Evolutionary conservation across 2,797 vertebrate genomes (phyloP), one percentile per base, ranked within the genome.

Genomic region (Platyrinchus mystaceus): DNA sequence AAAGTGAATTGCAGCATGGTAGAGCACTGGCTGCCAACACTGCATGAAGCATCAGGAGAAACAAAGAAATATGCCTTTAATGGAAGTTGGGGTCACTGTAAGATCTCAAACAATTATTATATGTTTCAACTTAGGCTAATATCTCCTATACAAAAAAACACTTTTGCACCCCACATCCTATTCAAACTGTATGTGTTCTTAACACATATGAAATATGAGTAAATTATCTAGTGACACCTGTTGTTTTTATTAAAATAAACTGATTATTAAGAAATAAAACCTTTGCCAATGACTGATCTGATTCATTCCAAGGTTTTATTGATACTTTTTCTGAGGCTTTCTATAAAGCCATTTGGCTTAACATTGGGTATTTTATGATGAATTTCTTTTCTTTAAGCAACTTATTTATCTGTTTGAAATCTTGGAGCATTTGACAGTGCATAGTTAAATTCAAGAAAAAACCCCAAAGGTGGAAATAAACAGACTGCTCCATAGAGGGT

Each of bases 361-460:
- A 70, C 20, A 21, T 22, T 89, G 55, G 22, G 7, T 69, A 46
- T 90, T 90, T 96, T 71, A 64, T 24, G 20, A 84, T 79, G 64
- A 82, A 71, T 36, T 3, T 2, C 86, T 89, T 77, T 52, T 84
- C 9, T 87, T 91, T 56, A 58, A 60, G 24, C 32, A 88, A 81
- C 7, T 30, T 90, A 76, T 37, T 84, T 77, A 90, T 95, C 75
- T 66, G 36, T 85, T 89, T 30, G 70, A 91, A 92, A 96, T 90
- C 73, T 92, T 82, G 55, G 68, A 66, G 36, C 26, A 6, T 84
- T 89, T 93, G 87, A 91, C 53, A 80, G 34, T 37, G 67, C 9
- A 28, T 83, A 75, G 84, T 94, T 92, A 95, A 95, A 93, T 85
- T 89, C 66, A 91, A 69, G 44, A 9, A 55, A 34, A 69, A 50